A percentile compares a stretch with the other conserved stretches of the same genome.
phyloP scores from a whole-genome alignment of 2,797 vertebrate species.

The Peromyscus nudipes region DNA sequence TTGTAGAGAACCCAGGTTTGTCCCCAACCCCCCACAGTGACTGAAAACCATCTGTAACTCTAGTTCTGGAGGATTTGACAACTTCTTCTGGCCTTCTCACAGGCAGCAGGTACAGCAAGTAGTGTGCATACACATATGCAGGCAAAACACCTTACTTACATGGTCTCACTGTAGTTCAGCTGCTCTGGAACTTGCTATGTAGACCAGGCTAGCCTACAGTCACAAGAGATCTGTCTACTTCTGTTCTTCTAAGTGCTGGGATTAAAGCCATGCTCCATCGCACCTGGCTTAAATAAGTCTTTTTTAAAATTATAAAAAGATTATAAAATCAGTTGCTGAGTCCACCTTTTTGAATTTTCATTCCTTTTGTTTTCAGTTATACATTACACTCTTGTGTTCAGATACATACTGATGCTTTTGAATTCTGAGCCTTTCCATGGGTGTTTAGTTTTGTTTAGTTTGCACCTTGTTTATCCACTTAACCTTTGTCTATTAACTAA shows the following conservation, averaged over 20 bases:
- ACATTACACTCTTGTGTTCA: not conserved
- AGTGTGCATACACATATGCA: not conserved
- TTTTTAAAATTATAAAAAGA: not conserved
- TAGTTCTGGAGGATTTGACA: not conserved
- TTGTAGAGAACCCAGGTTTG: not conserved
- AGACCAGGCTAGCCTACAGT: not conserved
- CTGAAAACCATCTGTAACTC: not conserved
- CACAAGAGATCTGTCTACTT: not conserved
- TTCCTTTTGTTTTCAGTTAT: not conserved
- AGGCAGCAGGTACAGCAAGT: not conserved
- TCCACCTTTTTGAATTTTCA: not conserved
- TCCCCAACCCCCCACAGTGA: not conserved
- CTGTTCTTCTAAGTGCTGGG: not conserved
- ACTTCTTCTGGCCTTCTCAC: not conserved
- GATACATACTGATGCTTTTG: not conserved
- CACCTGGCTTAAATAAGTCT: not conserved
- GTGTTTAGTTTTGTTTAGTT: constrained; percentile 12
- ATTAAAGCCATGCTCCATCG: not conserved
- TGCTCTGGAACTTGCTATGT: not conserved
- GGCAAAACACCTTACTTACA: not conserved
- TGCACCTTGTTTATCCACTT: not conserved
- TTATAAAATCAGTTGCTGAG: not conserved
- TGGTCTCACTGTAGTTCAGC: not conserved
- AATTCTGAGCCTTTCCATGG: not conserved
- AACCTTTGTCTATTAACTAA: constrained; percentile 33